Base-by-base conservation (phyloP, 1,140 invertebrate genomes). In the Microplitis demolitor region DNA sequence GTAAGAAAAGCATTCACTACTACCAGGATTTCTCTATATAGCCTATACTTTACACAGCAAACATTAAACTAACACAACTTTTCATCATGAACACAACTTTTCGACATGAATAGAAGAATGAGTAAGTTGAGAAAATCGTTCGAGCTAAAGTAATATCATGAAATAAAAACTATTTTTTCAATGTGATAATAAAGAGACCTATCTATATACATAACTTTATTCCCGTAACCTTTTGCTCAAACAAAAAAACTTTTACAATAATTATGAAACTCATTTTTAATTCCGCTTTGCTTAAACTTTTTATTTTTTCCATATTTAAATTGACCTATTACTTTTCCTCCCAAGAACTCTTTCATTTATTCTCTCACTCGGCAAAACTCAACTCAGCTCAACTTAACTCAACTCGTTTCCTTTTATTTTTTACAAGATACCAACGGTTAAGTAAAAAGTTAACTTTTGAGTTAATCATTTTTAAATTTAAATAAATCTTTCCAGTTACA, bases 81-180 rank as follows among this genome's bases (percentile, higher is more conserved):
- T 45, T 45, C 39, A 45, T 45, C 39, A 45, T 45, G 45, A 39
- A 16, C 14, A 39, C 39, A 66, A 66, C 33, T 66, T 66, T 45
- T 66, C 37, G 39, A 66, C 37, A 66, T 66, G 39, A 66, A 66
- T 66, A 39, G 45, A 50, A 62, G 35, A 58, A 31, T 58, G 56
- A 24, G 24, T 58, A 31, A 58, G 56, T 9, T 45, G 6, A 11
- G 39, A 58, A 24, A 58, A 58, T 24, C 8, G 56, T 24, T 24
- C 56, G 24, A 5, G 56, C 13, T n/a, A 66, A 39, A 45, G 63
- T 66, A 39, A 66, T 66, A 37, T n/a, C 37, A 45, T 50, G 4
- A n/a, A 39, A 37, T 35, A 45, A 45, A 63, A 63, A 63, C n/a
- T 63, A 24, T 39, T 63, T 39, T n/a, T 63, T 13, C 35, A 31